phyloP scores from a whole-genome alignment of 2,113 vertebrate genomes.

The Podarcis raffonei region DNA sequence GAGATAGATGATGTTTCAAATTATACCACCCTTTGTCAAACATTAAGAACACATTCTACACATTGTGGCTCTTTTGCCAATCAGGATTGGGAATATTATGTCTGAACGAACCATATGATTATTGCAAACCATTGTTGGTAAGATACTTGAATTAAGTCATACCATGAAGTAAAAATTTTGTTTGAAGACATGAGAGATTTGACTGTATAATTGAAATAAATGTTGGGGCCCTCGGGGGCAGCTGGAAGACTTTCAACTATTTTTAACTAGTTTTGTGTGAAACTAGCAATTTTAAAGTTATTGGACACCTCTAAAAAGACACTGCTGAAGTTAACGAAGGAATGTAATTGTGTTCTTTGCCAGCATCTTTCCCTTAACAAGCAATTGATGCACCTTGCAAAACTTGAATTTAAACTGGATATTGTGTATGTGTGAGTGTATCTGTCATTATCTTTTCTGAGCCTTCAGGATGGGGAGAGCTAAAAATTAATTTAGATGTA shows the following conservation, averaged over 20 bases:
- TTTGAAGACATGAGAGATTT: constrained; percentile 7
- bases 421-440: neutral
- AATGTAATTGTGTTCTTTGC: neutral
- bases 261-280: constrained; percentile 10
- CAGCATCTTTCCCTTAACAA: neutral
- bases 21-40: no score
- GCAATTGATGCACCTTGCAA: neutral
- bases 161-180: neutral
- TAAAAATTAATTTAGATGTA: neutral
- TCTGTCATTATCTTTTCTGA: neutral
- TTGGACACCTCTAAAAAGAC: neutral
- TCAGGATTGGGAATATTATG: neutral
- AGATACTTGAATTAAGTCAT: neutral
- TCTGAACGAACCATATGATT: neutral
- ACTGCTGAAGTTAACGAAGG: neutral
- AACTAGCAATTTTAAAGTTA: neutral
- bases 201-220: constrained; percentile 15
- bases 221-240: neutral
- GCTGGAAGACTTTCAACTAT: neutral
- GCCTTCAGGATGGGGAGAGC: neutral
- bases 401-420: neutral
- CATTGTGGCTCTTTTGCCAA: neutral
- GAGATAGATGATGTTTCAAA: no score
- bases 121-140: neutral
- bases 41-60: no score